Base-by-base conservation (phyloP, 2,113 vertebrate species). In the Gnathonemus longibarbis region DNA sequence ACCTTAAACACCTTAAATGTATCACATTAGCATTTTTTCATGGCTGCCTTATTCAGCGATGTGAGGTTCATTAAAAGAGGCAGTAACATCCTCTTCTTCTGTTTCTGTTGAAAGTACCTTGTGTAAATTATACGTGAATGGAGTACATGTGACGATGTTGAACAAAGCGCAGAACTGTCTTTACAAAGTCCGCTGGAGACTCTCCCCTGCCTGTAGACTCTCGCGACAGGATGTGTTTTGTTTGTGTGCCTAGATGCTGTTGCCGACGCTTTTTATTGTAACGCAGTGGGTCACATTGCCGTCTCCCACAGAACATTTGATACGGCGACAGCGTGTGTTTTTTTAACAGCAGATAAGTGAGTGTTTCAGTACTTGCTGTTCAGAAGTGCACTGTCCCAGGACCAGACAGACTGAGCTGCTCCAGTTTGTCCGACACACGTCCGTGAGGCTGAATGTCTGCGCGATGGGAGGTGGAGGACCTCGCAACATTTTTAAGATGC, bases 171-270 rank as follows among this genome's bases (percentile, higher is more conserved):
- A 19, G 48, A 52, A 31, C 27, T 52, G 46, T 15, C 48, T 27
- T 50, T 49, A 3, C 27, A 52, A 31, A 31, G 48, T 50, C 91
- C 92, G 90, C 91, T 92, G 90, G 91, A 91, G 92, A 90, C 89
- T 89, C 89, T 91, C 90, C 91, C 90, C 88, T 56, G 90, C 93
- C 90, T 94, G 92, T 93, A 93, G 89, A 90, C 91, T 92, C 93
- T 93, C 93, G 93, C 91, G 89, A 91, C 92, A 93, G 95, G 95
- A 95, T 95, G 95, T 95, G 94, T 95, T 95, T 94, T 91, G 94
- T 93, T 94, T 94, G 87, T 93, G 92, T 92, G 91, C 91, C 95
- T 91, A 90, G 90, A 90, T 90, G 91, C 58, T 58, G 86, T 96
- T 90, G 90, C 90, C 93, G 89, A 86, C 10, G 15, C 84, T 6